A percentile compares a stretch with the other conserved stretches of the same genome.
Conservation (phyloP, 1,140 invertebrate genomes). For the Ctenoplectra terminalis region DNA sequence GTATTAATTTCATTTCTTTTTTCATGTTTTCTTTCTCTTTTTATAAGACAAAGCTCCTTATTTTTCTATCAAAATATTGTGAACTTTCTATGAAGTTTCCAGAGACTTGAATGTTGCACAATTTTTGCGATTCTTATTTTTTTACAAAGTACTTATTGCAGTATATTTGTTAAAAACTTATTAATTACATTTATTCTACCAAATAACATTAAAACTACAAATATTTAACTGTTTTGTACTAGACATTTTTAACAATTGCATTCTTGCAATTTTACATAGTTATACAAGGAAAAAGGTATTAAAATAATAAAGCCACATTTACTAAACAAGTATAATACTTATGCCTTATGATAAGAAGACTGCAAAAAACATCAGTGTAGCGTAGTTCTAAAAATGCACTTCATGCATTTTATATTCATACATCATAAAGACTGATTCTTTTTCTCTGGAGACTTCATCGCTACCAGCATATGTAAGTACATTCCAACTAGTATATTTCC, state of each 20-base stretch:
- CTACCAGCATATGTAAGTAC: conserved; percentile 45
- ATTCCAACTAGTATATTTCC: conserved; percentile 64
- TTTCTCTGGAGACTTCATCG: conserved; percentile 60
- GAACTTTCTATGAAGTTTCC: conserved; percentile 45
- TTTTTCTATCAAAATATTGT: conserved; percentile 47
- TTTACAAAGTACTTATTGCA: conserved; percentile 31
- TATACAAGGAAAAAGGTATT: not conserved
- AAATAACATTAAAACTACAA: not conserved
- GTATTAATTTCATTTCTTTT: conserved; percentile 18
- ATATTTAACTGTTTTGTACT: not conserved
- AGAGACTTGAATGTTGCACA: conserved; percentile 48
- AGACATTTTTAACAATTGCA: not conserved
- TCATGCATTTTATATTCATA: conserved; percentile 33
- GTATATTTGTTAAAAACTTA: too few relatives aligned
- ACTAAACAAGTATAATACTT: conserved; percentile 38
- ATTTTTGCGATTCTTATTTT: conserved; percentile 35
- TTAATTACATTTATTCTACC: not conserved
- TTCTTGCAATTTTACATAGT: not conserved
- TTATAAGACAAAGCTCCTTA: conserved; percentile 42
- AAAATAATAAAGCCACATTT: not conserved
- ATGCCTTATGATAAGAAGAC: conserved; percentile 29
- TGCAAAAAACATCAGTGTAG: conserved; percentile 8
- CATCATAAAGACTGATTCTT: conserved; percentile 42
- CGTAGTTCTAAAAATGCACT: conserved; percentile 13
- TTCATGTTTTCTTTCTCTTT: conserved; percentile 1